phyloP scores from a whole-genome alignment of 2,888 invertebrate species.

The Zaprionus bogoriensis region DNA sequence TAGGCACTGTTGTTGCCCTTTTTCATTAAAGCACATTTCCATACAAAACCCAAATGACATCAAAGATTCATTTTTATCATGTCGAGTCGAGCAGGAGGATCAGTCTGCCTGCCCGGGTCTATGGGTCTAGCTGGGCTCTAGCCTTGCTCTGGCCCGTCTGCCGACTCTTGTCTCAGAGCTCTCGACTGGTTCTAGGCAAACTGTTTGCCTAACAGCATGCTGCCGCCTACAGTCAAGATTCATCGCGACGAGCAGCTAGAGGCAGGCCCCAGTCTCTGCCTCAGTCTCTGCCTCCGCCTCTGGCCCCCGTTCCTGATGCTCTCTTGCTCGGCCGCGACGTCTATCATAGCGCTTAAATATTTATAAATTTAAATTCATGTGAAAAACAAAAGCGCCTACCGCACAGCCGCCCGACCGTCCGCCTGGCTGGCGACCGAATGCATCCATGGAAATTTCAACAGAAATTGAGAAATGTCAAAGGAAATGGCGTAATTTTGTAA shows the following conservation, averaged over 20 bases:
- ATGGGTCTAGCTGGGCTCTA: constrained; percentile 15
- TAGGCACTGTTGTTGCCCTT: constrained; percentile 26
- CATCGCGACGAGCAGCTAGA: constrained; percentile 37
- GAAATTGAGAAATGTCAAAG: constrained; percentile 75
- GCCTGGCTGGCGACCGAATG: constrained; percentile 43
- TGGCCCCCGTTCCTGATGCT: no score
- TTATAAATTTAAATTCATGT: constrained; percentile 74
- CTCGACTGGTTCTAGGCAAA: constrained; percentile 29
- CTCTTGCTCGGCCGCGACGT: constrained; percentile 19
- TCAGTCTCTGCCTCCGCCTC: constrained; percentile 10
- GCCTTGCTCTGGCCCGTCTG: constrained; percentile 14
- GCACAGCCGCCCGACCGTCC: background rate
- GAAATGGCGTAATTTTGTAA: constrained; percentile 75
- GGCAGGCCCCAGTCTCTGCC: no score
- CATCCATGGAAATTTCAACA: constrained; percentile 58
- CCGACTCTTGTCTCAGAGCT: constrained; percentile 2
- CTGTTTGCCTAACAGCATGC: constrained; percentile 53
- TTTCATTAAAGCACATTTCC: constrained; percentile 69
- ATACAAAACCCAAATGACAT: constrained; percentile 71
- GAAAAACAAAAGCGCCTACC: constrained; percentile 72
- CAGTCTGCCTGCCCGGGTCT: constrained; percentile 3
- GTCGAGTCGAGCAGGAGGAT: constrained; percentile 50
- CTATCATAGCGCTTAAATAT: constrained; percentile 71
- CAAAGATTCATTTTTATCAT: constrained; percentile 77
- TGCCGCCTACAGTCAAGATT: constrained; percentile 28